Evolutionary conservation across 2,113 vertebrate species (phyloP), one percentile per base, ranked within the genome.

Genomic region (Mystacornis crossleyi): DNA sequence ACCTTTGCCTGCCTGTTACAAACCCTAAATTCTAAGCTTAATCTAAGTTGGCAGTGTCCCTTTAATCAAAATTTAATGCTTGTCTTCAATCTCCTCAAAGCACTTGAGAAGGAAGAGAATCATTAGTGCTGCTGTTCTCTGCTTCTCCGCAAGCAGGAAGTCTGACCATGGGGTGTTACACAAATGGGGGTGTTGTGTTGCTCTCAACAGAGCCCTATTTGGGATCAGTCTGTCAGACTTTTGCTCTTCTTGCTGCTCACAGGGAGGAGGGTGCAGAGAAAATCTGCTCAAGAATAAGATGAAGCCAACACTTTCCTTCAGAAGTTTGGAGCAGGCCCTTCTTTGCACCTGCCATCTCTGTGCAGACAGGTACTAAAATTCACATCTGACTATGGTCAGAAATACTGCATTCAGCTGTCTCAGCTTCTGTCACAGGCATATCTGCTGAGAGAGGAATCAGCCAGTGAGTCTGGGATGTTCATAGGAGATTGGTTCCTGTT

Each of bases 41-140:
- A 71, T 82, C 2, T 45, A 81, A 91, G 23, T 45, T 94, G 77
- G 53, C 89, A 86, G 81, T 83, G 65, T 93, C 84, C 90, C 40
- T 96, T 94, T 96, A 91, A 95, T 95, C 85, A 93, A 96, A 96
- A 81, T 87, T 89, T 97, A 89, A 94, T 92, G 86, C 69, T 79
- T 82, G 40, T 55, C 81, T 91, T 86, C 90, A 47, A 6, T 75
- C 53, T 96, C 81, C 81, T 96, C 94, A 82, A 89, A 65, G 61
- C 45, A 62, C 58, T 82, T 94, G 72, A 75, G 66, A 94, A 93
- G 70, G 60, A 36, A 91, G 43, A 57, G 28, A 57, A 57, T 96
- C 60, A 90, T 95, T 95, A 95, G 67, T 8, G 12, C 64, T 19
- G 8, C 81, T 0, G 1, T 69, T 36, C 72, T 71, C 38, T 6